These are phyloP conservation scores for Forbesichthys agassizii DNA, from an alignment of 2,113 vertebrate genomes.

Conservation along the genomic window DNA sequence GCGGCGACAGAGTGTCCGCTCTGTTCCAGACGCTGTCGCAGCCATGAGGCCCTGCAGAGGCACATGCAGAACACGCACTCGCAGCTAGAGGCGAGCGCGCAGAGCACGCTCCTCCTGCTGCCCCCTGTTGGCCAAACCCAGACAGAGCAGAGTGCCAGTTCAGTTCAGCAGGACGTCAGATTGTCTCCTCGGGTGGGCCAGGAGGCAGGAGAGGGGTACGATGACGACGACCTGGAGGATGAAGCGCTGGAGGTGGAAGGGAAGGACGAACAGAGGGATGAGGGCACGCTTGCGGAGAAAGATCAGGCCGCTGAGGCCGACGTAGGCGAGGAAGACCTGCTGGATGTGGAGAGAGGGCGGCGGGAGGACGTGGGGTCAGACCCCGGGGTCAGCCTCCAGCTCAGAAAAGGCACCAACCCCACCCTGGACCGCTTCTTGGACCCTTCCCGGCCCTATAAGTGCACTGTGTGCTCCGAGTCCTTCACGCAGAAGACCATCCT, in stretches of 20 bases:
- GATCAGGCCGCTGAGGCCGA: slow-evolving; percentile 79
- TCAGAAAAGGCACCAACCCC: slow-evolving; percentile 90
- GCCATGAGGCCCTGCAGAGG: slow-evolving; percentile 95
- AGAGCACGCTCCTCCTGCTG: slow-evolving; percentile 77
- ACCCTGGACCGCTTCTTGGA: slow-evolving; percentile 97
- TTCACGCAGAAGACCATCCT: slow-evolving; percentile 99
- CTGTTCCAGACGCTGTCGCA: slow-evolving; percentile 96
- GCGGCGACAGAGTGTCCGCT: slow-evolving; percentile 98
- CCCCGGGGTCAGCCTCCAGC: slow-evolving; percentile 80
- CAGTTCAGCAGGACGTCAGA: slow-evolving; percentile 87
- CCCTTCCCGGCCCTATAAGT: slow-evolving; percentile 96
- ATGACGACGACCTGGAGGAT: slow-evolving; percentile 86
- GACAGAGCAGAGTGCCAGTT: slow-evolving; percentile 84
- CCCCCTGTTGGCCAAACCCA: slow-evolving; percentile 47
- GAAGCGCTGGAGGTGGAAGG: slow-evolving; percentile 69
- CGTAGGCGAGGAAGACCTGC: slow-evolving; percentile 81
- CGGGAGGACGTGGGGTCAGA: slow-evolving; percentile 87
- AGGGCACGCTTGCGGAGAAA: slow-evolving; percentile 81
- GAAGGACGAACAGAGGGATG: slow-evolving; percentile 72
- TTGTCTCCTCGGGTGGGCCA: slow-evolving; percentile 86
- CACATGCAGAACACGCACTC: slow-evolving; percentile 94
- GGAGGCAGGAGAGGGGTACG: slow-evolving; percentile 88
- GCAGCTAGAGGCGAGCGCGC: slow-evolving; percentile 81
- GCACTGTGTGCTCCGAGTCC: slow-evolving; percentile 97
- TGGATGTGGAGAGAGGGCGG: slow-evolving; percentile 81